A percentile compares a stretch with the other conserved stretches of the same genome.
phyloP scores from a whole-genome alignment of 1,140 invertebrate species.

The Oncopeltus fasciatus region DNA sequence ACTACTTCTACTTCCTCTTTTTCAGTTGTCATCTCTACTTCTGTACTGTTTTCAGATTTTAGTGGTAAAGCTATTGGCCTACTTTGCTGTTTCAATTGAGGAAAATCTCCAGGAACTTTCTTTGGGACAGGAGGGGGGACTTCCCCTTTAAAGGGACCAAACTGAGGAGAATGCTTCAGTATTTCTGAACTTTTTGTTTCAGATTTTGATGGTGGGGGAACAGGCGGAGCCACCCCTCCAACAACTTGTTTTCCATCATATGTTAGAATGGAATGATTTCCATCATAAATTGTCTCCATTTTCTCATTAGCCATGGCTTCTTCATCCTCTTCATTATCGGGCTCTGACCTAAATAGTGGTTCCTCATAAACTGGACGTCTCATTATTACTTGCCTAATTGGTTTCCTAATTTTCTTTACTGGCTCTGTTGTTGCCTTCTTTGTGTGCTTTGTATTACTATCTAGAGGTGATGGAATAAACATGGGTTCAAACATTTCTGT shows the following conservation, averaged over 20 bases:
- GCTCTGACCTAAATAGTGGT: slow-evolving; percentile 19
- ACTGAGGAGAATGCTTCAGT: slow-evolving; percentile 45
- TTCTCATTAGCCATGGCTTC: slow-evolving; percentile 53
- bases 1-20: slow-evolving; percentile 18
- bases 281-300: slow-evolving; percentile 47
- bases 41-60: slow-evolving; percentile 18
- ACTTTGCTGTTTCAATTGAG: slow-evolving; percentile 24
- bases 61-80: slow-evolving; percentile 19
- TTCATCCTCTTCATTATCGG: slow-evolving; percentile 36
- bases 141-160: slow-evolving; percentile 52
- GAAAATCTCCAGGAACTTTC: slow-evolving; percentile 27
- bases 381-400: slow-evolving; percentile 14
- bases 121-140: slow-evolving; percentile 39
- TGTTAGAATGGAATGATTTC: slow-evolving; percentile 37
- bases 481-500: slow-evolving; percentile 50
- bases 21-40: slow-evolving; percentile 24
- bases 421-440: slow-evolving; percentile 18
- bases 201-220: slow-evolving; percentile 9
- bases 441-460: slow-evolving; percentile 25
- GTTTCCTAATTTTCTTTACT: slow-evolving; percentile 17
- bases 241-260: slow-evolving; percentile 57
- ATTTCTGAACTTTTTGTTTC: slow-evolving; percentile 2
- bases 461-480: slow-evolving; percentile 53
- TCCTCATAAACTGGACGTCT: slow-evolving; percentile 16
- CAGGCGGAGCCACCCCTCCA: slow-evolving; percentile 33